phyloP scores from a whole-genome alignment of 1,140 invertebrate genomes.

The Drosophila persimilis region DNA sequence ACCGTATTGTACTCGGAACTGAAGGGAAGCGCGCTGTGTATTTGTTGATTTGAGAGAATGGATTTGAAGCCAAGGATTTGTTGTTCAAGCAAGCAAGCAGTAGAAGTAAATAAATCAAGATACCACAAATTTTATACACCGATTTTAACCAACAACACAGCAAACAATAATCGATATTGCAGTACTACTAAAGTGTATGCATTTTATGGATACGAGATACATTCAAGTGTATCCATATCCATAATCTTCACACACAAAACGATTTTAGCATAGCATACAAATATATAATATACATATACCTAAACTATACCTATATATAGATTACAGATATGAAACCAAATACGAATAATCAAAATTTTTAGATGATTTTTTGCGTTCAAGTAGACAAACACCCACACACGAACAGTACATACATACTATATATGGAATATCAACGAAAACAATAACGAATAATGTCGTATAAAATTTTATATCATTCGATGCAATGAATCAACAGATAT shows the following conservation, averaged over 20 bases:
- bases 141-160: conserved; percentile 63
- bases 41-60: conserved; percentile 57
- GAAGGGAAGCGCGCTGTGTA: conserved; percentile 58
- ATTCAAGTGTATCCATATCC: neutral
- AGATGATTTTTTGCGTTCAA: conserved; percentile 59
- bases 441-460: conserved; percentile 44
- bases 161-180: conserved; percentile 55
- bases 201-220: conserved; percentile 10
- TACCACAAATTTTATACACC: conserved; percentile 77
- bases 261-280: conserved; percentile 40
- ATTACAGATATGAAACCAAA: conserved; percentile 36
- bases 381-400: conserved; percentile 31
- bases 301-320: neutral
- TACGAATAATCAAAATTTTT: conserved; percentile 50
- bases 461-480: conserved; percentile 31
- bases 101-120: conserved; percentile 35
- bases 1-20: conserved; percentile 47
- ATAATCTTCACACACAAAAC: conserved; percentile 12
- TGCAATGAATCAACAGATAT: conserved; percentile 1
- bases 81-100: conserved; percentile 42
- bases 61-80: conserved; percentile 61
- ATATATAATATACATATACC: conserved; percentile 21
- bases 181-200: conserved; percentile 49
- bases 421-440: conserved; percentile 50
- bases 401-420: conserved; percentile 24